A percentile compares a stretch with the other conserved stretches of the same genome.
Evolutionary conservation across 2,797 vertebrate genomes (phyloP).

Genomic region (Hafferia zeledoni): DNA sequence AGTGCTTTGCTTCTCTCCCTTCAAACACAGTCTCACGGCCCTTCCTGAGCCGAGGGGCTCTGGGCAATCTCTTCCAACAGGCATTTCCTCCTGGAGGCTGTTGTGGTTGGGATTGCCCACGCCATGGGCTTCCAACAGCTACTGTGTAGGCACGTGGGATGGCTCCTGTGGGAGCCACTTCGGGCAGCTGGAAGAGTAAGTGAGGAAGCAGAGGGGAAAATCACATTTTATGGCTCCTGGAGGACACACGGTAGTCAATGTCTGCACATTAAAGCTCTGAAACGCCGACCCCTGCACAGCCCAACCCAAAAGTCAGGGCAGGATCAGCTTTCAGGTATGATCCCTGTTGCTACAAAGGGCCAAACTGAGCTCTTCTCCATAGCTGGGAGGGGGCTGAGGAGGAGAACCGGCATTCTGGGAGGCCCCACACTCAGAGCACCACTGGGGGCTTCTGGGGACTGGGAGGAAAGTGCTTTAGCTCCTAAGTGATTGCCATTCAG

Average conservation of each 20-base stretch:
- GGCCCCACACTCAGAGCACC: neutral
- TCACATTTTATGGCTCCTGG: neutral
- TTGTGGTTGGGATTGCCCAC: neutral
- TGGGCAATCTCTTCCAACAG: conserved; percentile 14
- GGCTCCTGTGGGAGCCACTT: neutral
- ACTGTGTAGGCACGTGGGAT: neutral
- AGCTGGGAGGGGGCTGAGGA: neutral
- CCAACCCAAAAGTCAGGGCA: neutral
- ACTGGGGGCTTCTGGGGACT: neutral
- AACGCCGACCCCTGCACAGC: fast-evolving
- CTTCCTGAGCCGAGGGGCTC: neutral
- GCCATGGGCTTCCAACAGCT: neutral
- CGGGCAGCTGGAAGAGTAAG: neutral
- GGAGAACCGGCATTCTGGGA: neutral
- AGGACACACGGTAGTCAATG: neutral
- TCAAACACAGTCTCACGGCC: fast-evolving
- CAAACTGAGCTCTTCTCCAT: neutral
- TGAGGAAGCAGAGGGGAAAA: neutral
- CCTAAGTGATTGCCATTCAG: neutral
- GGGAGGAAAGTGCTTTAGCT: neutral
- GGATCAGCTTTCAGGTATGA: neutral
- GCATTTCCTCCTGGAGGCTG: neutral
- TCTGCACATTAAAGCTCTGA: neutral
- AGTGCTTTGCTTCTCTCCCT: neutral
- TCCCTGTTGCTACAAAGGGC: neutral